Base-by-base conservation (phyloP, 2,888 invertebrate species). In the Ormia ochracea region DNA sequence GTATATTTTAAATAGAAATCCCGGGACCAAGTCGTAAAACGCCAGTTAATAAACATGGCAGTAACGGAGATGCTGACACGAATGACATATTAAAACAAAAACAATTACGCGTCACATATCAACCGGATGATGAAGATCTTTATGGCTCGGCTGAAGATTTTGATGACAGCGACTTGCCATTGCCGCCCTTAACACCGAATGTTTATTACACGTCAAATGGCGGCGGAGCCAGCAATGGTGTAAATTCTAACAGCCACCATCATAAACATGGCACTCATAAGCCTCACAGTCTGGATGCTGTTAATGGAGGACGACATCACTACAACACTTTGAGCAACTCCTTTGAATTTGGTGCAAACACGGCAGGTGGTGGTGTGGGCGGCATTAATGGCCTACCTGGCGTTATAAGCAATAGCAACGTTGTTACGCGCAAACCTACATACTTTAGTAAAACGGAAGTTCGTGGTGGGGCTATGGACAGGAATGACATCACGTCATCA, bases 61-160 rank as follows among this genome's bases (percentile, higher is more conserved):
- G 73, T 72, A 84, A 82, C 73, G 79, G 81, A 82, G 87, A 87
- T 83, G 86, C 87, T 82, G 89, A 90, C 86, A 87, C 89, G 84
- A 90, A 90, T 86, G 90, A 90, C 83, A 86, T 90, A 83, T 85
- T 90, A 77, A 90, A 89, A 85, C 86, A 86, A 86, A 89, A 88
- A 84, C 87, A 87, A 84, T 86, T 87, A 84, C 89, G 89, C 87
- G 88, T 87, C 84, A 88, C 89, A 83, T 89, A 89, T 85, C 90
- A 89, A 84, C 88, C 90, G 63, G 93, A 92, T 87, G 93, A 92
- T 87, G 93, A 93, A 88, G 93, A 94, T 74, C 93, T 93, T 84
- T 93, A 92, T 82, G 94, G 94, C 23, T 94, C 94, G 12, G 94
- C 94, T 26, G 94, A 95, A 87, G 92, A 92, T 82, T 93, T 93